A percentile compares a stretch with the other conserved stretches of the same genome.
phyloP scores from a whole-genome alignment of 2,113 vertebrate genomes.

The Sciurus niger region DNA sequence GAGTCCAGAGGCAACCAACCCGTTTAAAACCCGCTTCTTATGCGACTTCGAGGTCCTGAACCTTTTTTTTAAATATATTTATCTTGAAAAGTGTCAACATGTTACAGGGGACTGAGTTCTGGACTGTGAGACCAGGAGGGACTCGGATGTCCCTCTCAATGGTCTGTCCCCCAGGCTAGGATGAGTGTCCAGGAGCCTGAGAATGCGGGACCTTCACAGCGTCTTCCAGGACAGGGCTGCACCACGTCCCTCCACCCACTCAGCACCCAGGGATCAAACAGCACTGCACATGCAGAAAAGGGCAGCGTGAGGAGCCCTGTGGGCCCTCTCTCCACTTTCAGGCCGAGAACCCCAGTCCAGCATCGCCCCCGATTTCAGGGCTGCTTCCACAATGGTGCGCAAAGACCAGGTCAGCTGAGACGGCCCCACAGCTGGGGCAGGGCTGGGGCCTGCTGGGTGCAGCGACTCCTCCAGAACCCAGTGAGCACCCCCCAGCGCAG shows the following conservation, averaged over 20 bases:
- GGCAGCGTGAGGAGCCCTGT: too few species aligned
- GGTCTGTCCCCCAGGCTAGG: not conserved
- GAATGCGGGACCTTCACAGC: fast-evolving
- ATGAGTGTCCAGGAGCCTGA: not conserved
- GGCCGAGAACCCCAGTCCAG: not conserved
- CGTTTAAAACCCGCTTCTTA: not conserved
- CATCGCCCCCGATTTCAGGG: fast-evolving
- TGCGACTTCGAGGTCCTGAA: not conserved
- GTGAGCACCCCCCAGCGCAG: not conserved
- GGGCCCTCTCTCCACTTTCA: not conserved
- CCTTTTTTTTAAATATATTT: not conserved
- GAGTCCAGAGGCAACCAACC: not conserved
- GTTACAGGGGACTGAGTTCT: not conserved
- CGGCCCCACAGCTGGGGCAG: not conserved
- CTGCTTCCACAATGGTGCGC: not conserved
- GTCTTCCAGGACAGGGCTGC: not conserved
- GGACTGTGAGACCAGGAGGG: not conserved
- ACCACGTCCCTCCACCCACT: too few species aligned
- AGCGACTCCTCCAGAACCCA: not conserved
- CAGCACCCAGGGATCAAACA: too few species aligned
- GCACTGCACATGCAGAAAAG: not conserved
- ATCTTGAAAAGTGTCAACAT: too few species aligned
- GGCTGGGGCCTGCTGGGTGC: too few species aligned
- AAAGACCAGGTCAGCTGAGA: not conserved
- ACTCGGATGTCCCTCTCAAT: too few species aligned